A percentile compares a stretch with the other conserved stretches of the same genome.
Evolutionary conservation across 2,888 invertebrate genomes (phyloP).

Genomic region (Amphimallon solstitiale): DNA sequence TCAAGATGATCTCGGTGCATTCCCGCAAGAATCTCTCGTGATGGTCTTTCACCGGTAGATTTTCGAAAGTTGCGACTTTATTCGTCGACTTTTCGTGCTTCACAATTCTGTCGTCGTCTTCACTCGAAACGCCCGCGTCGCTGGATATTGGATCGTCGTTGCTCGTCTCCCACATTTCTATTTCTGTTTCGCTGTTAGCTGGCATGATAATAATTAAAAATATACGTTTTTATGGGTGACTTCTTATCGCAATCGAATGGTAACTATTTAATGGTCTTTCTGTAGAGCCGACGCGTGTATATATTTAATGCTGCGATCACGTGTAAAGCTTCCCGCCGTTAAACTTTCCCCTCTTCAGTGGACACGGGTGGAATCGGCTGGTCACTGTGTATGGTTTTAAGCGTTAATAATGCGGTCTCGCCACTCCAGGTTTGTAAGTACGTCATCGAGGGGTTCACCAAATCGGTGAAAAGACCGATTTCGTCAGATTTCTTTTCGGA

Average conservation of each 20-base stretch:
- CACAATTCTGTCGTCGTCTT: conserved; percentile 53
- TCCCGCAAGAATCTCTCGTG: conserved; percentile 80
- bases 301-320: conserved; percentile 34
- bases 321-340: conserved; percentile 34
- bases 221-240: background rate
- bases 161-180: conserved; percentile 11
- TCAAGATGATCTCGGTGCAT: conserved; percentile 76
- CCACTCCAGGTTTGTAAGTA: conserved; percentile 5
- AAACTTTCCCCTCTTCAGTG: conserved; percentile 29
- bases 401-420: conserved; percentile 18
- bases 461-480: conserved; percentile 22
- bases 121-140: conserved; percentile 54
- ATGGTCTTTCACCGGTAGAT: conserved; percentile 70
- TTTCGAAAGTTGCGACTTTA: conserved; percentile 64
- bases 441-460: conserved; percentile 28
- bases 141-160: conserved; percentile 48
- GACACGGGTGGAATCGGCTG: conserved; percentile 9
- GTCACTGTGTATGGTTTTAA: conserved; percentile 28
- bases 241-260: conserved; percentile 21
- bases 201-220: conserved; percentile 3
- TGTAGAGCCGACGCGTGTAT: conserved; percentile 18
- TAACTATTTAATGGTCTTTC: conserved; percentile 9
- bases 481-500: conserved; percentile 21
- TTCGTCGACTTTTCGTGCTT: conserved; percentile 31
- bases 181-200: conserved; percentile 3